These are phyloP conservation scores for Heliopora coerulea DNA, from an alignment of 92 coral and sea anemone genomes.

Conservation along the genomic window DNA sequence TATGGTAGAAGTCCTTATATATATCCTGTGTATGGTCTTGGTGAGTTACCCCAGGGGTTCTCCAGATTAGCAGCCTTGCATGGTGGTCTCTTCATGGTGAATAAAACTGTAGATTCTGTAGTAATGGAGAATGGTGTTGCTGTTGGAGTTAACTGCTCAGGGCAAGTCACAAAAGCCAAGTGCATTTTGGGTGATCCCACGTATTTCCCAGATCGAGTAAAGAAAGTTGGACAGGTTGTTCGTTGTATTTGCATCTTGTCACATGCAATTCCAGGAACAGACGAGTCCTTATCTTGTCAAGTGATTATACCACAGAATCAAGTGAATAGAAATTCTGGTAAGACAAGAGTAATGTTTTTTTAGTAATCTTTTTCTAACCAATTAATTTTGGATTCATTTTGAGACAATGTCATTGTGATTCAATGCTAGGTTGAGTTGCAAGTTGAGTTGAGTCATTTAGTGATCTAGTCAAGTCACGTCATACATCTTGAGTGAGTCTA, in stretches of 20 bases:
- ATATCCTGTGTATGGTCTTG: conserved; percentile 88
- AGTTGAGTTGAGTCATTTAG: too few species aligned
- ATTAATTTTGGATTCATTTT: too few species aligned
- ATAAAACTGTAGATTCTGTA: conserved; percentile 66
- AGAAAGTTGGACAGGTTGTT: conserved; percentile 73
- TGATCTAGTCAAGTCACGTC: too few species aligned
- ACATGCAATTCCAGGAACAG: conserved; percentile 74
- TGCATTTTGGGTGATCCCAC: conserved; percentile 91
- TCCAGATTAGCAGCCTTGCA: conserved; percentile 84
- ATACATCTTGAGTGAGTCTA: too few species aligned
- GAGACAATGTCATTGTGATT: too few species aligned
- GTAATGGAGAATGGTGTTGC: conserved; percentile 67
- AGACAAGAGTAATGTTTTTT: too few species aligned
- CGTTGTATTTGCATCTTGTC: conserved; percentile 89
- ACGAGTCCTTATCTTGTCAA: conserved; percentile 77
- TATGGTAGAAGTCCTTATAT: conserved; percentile 75
- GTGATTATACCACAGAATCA: conserved; percentile 94
- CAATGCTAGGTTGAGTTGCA: too few species aligned
- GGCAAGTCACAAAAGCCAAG: conserved; percentile 72
- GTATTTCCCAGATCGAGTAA: conserved; percentile 71
- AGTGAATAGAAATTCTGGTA: conserved; percentile 88
- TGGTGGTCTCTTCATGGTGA: conserved; percentile 88
- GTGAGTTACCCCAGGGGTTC: conserved; percentile 91
- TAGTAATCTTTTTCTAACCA: too few species aligned
- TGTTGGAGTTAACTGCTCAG: conserved; percentile 63